Percentiles rank a stretch among this genome's conserved stretches.
Evolutionary conservation across 2,888 invertebrate genomes (phyloP).

Genomic region (Abrostola tripartita): DNA sequence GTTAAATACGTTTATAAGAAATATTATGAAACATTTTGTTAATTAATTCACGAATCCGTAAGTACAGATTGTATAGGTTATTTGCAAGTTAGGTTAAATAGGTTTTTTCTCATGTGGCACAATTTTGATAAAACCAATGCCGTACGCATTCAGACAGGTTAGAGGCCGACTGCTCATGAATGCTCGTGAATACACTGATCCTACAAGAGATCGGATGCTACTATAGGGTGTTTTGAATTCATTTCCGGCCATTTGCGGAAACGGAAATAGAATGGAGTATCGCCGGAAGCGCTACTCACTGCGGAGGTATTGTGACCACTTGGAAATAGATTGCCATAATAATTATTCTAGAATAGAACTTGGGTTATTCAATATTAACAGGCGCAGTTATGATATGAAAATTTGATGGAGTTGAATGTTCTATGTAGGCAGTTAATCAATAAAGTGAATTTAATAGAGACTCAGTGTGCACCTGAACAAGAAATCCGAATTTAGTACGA

Average conservation of each 20-base stretch:
- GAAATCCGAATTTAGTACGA: no score
- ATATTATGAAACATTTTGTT: no score
- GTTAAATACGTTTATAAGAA: no score
- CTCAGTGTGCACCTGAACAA: no score
- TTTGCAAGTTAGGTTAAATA: no score
- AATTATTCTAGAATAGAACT: slow-evolving; percentile 34
- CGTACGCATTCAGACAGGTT: not conserved
- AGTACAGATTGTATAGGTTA: no score
- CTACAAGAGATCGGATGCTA: slow-evolving; percentile 72
- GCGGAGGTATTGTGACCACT: slow-evolving; percentile 69
- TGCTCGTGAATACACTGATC: slow-evolving; percentile 57
- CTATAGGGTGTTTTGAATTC: slow-evolving; percentile 82
- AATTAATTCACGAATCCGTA: no score
- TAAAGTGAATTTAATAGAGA: no score
- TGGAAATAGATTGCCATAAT: slow-evolving; percentile 49
- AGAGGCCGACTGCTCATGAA: slow-evolving; percentile 10
- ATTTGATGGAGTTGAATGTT: no score
- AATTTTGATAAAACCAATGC: slow-evolving; percentile 3
- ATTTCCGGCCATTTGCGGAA: slow-evolving; percentile 81
- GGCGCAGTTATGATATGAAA: no score
- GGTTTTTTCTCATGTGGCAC: no score
- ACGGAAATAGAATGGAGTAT: slow-evolving; percentile 78
- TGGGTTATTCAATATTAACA: slow-evolving; percentile 5
- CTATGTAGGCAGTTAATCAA: no score
- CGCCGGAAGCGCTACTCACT: slow-evolving; percentile 73